phyloP scores from a whole-genome alignment of 1,140 invertebrate genomes.

The Harlomillsia oculata region DNA sequence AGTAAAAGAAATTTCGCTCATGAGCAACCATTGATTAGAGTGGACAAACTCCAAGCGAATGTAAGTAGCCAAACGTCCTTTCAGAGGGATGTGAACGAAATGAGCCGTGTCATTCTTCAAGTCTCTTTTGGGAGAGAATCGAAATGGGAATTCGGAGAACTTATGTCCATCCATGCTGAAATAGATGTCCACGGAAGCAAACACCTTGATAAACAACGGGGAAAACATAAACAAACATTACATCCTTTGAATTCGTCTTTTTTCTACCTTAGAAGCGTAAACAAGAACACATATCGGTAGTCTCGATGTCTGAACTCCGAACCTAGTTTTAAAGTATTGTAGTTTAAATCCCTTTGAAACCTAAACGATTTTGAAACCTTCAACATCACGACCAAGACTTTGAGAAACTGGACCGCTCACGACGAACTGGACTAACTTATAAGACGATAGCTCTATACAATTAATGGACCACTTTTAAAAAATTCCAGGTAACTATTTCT shows the following conservation, averaged over 20 bases:
- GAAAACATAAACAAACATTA: not conserved
- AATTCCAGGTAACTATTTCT: no score
- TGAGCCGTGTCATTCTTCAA: constrained; percentile 32
- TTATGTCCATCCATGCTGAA: constrained; percentile 35
- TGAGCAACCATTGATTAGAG: constrained; percentile 35
- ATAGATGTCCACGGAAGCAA: constrained; percentile 32
- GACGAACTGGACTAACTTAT: no score
- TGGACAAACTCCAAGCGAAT: constrained; percentile 32
- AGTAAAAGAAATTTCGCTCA: constrained; percentile 32
- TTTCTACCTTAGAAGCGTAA: not conserved
- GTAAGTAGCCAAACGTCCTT: constrained; percentile 27
- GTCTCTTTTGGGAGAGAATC: constrained; percentile 25
- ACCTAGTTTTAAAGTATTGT: no score
- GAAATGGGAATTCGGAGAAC: constrained; percentile 30
- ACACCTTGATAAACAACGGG: constrained; percentile 20
- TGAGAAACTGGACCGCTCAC: no score
- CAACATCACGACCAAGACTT: no score
- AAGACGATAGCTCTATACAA: no score
- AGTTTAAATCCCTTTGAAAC: no score
- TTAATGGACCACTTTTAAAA: no score
- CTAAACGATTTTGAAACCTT: no score
- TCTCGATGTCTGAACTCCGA: no score
- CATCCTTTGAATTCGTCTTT: not conserved
- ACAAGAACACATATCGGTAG: no score
- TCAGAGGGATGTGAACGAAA: constrained; percentile 25